A percentile compares a stretch with the other conserved stretches of the same genome.
phyloP scores from a whole-genome alignment of 2,888 invertebrate genomes.

The Elegia similella region DNA sequence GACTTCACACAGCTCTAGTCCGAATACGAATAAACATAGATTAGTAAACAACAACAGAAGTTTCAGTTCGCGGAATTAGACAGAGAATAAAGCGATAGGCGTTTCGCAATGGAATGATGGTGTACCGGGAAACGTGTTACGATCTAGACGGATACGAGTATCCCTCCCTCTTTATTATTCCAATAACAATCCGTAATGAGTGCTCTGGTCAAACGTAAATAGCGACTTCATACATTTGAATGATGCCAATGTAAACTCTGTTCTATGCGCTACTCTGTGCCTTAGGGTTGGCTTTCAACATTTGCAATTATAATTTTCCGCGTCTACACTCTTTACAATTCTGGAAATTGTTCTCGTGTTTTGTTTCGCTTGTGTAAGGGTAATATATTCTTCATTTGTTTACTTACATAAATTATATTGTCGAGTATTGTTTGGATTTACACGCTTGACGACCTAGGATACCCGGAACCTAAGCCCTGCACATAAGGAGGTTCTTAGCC shows the following conservation, averaged over 20 bases:
- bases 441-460: no score
- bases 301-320: slow-evolving; percentile 5
- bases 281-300: slow-evolving; percentile 50
- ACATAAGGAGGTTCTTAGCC: no score
- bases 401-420: not conserved
- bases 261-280: slow-evolving; percentile 63
- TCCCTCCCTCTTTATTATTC: slow-evolving; percentile 77
- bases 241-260: slow-evolving; percentile 78
- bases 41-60: slow-evolving; percentile 74
- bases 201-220: slow-evolving; percentile 80
- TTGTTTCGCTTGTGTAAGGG: not conserved
- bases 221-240: slow-evolving; percentile 80
- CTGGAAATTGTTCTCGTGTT: not conserved
- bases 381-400: not conserved
- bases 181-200: slow-evolving; percentile 81
- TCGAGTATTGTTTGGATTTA: no score
- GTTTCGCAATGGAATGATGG: slow-evolving; percentile 64
- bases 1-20: slow-evolving; percentile 39
- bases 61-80: slow-evolving; percentile 70
- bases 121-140: slow-evolving; percentile 70
- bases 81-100: slow-evolving; percentile 67
- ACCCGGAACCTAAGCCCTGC: no score
- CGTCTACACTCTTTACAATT: not conserved
- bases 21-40: slow-evolving; percentile 59
- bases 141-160: slow-evolving; percentile 71